Evolutionary conservation across 2,888 invertebrate genomes (phyloP).

Genomic region (Synergus laeviventris): DNA sequence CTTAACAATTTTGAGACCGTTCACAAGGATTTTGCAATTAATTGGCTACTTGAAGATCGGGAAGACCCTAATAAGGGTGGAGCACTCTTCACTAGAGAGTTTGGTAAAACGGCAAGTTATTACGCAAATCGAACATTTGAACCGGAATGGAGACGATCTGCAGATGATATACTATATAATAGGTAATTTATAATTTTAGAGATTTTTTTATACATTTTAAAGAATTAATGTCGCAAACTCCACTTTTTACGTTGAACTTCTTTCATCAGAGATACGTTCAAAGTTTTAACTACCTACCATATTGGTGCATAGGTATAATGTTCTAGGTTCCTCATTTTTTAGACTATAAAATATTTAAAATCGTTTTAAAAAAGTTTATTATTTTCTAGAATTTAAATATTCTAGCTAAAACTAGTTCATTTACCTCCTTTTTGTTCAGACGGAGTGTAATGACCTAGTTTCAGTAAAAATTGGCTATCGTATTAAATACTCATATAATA

Average conservation of each 20-base stretch:
- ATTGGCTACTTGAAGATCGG: slow-evolving; percentile 90
- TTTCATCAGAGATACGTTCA: not conserved
- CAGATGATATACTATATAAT: slow-evolving; percentile 86
- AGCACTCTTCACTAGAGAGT: slow-evolving; percentile 87
- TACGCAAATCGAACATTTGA: slow-evolving; percentile 87
- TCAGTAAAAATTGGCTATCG: too few species aligned
- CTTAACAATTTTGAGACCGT: slow-evolving; percentile 83
- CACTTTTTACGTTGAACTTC: not conserved
- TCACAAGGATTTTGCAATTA: slow-evolving; percentile 87
- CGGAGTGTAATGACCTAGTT: too few species aligned
- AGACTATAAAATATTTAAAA: not conserved
- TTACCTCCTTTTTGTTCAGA: too few species aligned
- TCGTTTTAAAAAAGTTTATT: too few species aligned
- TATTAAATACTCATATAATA: too few species aligned
- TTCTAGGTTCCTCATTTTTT: not conserved
- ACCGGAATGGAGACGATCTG: slow-evolving; percentile 85
- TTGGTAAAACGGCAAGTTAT: slow-evolving; percentile 87
- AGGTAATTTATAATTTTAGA: slow-evolving; percentile 73
- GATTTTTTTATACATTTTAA: not conserved
- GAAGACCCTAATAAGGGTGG: slow-evolving; percentile 84
- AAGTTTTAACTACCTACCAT: not conserved
- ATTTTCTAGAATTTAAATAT: too few species aligned
- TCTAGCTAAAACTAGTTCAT: too few species aligned
- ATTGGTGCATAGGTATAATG: not conserved
- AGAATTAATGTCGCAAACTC: not conserved